Conservation (phyloP, 2,113 vertebrate genomes). For the Geococcyx californianus region DNA sequence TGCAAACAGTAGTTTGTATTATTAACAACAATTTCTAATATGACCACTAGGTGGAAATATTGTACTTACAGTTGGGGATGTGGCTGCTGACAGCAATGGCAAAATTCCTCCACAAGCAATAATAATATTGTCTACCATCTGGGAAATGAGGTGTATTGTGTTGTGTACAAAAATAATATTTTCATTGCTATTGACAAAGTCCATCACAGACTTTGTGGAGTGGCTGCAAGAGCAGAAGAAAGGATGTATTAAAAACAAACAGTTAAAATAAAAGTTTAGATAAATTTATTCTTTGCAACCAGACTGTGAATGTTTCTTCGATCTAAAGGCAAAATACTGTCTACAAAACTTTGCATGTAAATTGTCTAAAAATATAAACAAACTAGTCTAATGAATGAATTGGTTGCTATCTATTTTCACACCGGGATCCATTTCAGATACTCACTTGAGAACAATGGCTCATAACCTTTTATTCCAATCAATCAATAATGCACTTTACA, state of each 20-base stretch:
- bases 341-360: not conserved
- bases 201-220: conserved; percentile 99
- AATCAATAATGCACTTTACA: not conserved
- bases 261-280: not conserved
- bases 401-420: not conserved
- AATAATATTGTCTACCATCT: conserved; percentile 99
- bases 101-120: conserved; percentile 98
- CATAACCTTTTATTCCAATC: not conserved
- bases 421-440: not conserved
- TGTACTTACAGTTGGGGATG: conserved; percentile 94
- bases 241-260: not conserved
- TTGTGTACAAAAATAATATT: conserved; percentile 99
- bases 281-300: not conserved
- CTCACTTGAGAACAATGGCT: not conserved
- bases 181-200: conserved; percentile 99
- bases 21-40: conserved; percentile 19
- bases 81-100: conserved; percentile 95
- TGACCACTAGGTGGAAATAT: conserved; percentile 74
- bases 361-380: not conserved
- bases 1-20: not conserved
- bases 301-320: not conserved
- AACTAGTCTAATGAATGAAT: not conserved
- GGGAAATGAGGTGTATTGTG: conserved; percentile 99
- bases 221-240: conserved; percentile 82
- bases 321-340: not conserved